Percentiles rank a stretch among this genome's conserved stretches.
Evolutionary conservation across 1,140 invertebrate species (phyloP).

Genomic region (Tetragnatha versicolor): DNA sequence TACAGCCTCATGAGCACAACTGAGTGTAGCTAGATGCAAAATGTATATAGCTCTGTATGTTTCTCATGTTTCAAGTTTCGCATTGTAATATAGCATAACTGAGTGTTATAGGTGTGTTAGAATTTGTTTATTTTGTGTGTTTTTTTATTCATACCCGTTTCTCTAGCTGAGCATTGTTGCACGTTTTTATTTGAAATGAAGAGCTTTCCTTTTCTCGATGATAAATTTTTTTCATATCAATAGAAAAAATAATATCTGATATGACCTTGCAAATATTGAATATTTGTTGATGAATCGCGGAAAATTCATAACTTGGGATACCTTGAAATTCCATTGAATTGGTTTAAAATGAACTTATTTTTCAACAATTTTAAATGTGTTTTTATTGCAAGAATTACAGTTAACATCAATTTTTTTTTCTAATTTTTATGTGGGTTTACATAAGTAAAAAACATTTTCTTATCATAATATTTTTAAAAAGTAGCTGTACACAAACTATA

Average conservation of each 20-base stretch:
- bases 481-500: too few species aligned
- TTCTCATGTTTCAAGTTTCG: constrained; percentile 25
- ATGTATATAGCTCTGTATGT: constrained; percentile 46
- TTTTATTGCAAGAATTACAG: too few species aligned
- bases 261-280: too few species aligned
- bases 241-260: background rate
- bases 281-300: too few species aligned
- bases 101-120: background rate
- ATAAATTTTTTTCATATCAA: background rate
- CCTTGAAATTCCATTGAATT: too few species aligned
- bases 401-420: too few species aligned
- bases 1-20: constrained; percentile 28
- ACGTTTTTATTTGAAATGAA: background rate
- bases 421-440: too few species aligned
- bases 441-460: too few species aligned
- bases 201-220: background rate
- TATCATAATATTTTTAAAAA: too few species aligned
- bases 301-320: too few species aligned
- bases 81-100: constrained; percentile 41
- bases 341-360: too few species aligned
- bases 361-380: too few species aligned
- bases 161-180: background rate
- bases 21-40: constrained; percentile 17
- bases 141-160: background rate
- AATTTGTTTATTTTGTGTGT: constrained; percentile 11